Conservation (phyloP, 2,113 vertebrate species). For the Atherinomorus stipes region DNA sequence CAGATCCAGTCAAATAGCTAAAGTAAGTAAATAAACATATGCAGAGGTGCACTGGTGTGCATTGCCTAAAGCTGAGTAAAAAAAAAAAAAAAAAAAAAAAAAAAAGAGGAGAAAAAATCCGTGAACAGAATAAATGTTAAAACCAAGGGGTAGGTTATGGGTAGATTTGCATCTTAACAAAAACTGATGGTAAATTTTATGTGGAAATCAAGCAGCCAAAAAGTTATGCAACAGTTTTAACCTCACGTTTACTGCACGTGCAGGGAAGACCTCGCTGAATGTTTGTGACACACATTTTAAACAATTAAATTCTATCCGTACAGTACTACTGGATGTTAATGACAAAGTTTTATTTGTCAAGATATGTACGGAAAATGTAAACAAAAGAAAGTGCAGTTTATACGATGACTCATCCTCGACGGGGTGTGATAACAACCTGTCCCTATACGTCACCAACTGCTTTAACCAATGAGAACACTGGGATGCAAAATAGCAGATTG, state of each 20-base stretch:
- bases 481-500: slow-evolving; percentile 32
- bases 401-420: neutral
- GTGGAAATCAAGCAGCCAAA: neutral
- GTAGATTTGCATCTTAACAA: neutral
- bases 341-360: neutral
- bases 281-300: neutral
- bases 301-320: neutral
- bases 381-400: neutral
- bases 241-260: slow-evolving; percentile 50
- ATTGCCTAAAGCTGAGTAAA: neutral
- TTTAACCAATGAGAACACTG: slow-evolving; percentile 52
- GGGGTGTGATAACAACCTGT: neutral
- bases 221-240: slow-evolving; percentile 49
- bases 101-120: neutral
- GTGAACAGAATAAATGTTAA: neutral
- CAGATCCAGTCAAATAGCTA: too few relatives aligned
- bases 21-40: too few relatives aligned
- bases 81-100: neutral
- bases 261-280: neutral
- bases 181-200: neutral
- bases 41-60: neutral
- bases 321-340: neutral
- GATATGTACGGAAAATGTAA: neutral
- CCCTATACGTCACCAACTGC: neutral
- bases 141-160: neutral